These are phyloP conservation scores for Labia minor DNA, from an alignment of 2,888 invertebrate species.

Conservation along the genomic window DNA sequence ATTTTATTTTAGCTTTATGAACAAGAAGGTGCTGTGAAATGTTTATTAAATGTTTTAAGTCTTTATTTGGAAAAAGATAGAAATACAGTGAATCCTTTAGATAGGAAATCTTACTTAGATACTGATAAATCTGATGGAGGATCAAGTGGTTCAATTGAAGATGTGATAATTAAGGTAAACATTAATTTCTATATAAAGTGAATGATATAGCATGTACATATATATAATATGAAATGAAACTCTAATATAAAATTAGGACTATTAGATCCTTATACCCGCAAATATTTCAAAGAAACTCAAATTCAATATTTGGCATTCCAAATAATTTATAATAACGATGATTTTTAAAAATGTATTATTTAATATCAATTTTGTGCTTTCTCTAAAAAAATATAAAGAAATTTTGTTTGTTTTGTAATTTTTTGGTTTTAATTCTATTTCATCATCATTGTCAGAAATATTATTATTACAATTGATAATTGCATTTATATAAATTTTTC, in stretches of 20 bases:
- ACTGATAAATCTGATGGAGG: conserved; percentile 32
- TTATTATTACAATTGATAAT: conserved; percentile 19
- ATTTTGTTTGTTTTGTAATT: background rate
- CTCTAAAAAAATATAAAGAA: background rate
- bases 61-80: conserved; percentile 40
- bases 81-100: conserved; percentile 27
- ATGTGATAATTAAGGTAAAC: conserved; percentile 56
- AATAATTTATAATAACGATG: too few relatives aligned
- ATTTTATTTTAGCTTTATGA: conserved; percentile 43
- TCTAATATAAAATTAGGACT: too few relatives aligned
- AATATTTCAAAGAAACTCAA: too few relatives aligned
- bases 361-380: too few relatives aligned
- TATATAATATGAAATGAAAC: too few relatives aligned
- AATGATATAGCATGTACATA: too few relatives aligned
- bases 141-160: conserved; percentile 48
- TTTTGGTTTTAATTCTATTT: background rate
- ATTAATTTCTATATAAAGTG: too few relatives aligned
- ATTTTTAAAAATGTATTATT: too few relatives aligned
- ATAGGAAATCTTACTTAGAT: conserved; percentile 17
- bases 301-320: too few relatives aligned
- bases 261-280: too few relatives aligned
- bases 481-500: too few relatives aligned
- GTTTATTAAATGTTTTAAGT: conserved; percentile 43
- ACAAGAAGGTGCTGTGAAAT: conserved; percentile 45
- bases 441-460: background rate